Evolutionary conservation across 2,113 vertebrate species (phyloP).

Genomic region (Nicator chloris): DNA sequence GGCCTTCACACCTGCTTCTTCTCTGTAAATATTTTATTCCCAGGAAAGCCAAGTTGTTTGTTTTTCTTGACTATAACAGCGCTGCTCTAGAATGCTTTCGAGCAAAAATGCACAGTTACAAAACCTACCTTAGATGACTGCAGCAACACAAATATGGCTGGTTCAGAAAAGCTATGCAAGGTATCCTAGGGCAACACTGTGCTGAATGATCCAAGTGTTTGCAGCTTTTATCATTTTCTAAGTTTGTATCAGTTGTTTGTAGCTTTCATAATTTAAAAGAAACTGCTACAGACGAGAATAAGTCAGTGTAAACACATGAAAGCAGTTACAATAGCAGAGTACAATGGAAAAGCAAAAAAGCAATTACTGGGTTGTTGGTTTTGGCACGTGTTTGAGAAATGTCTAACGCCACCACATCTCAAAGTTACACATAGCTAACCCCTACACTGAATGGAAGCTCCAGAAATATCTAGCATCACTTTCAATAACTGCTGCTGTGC

Average conservation of each 20-base stretch:
- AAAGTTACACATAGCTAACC: neutral
- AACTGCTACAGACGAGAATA: neutral
- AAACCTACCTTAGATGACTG: neutral
- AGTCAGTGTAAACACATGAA: neutral
- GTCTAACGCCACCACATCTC: neutral
- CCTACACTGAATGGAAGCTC: neutral
- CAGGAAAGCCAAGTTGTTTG: neutral
- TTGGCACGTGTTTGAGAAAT: neutral
- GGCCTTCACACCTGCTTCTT: neutral
- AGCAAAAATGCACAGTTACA: slow-evolving; percentile 11
- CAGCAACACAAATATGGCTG: slow-evolving; percentile 16
- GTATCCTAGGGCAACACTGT: neutral
- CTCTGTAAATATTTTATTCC: slow-evolving; percentile 17
- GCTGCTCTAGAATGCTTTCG: neutral
- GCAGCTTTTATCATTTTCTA: neutral
- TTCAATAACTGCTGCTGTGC: neutral
- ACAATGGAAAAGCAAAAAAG: slow-evolving; percentile 16
- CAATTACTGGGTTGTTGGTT: neutral
- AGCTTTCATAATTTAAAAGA: slow-evolving; percentile 18
- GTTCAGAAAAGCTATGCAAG: neutral
- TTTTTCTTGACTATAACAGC: neutral
- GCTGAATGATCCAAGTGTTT: neutral
- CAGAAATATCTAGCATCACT: neutral
- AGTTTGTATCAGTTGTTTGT: neutral
- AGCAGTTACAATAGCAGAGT: neutral